A percentile compares a stretch with the other conserved stretches of the same genome.
phyloP scores from a whole-genome alignment of 2,113 vertebrate genomes.

The cattle (Bos taurus) region DNA sequence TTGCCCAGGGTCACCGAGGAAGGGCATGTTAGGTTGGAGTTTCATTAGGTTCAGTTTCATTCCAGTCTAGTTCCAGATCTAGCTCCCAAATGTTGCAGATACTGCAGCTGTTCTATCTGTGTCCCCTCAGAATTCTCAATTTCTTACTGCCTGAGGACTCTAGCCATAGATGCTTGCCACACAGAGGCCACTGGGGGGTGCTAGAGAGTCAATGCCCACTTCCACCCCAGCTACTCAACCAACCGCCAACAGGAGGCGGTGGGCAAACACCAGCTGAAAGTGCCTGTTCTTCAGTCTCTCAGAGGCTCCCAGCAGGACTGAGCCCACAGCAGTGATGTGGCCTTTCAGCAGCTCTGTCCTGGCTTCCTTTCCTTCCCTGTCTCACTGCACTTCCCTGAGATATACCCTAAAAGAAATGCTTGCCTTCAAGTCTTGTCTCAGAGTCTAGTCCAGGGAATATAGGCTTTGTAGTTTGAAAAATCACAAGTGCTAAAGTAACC shows the following conservation, averaged over 20 bases:
- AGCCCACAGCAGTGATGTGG: neutral
- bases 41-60: neutral
- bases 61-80: neutral
- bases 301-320: neutral
- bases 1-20: neutral
- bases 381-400: neutral
- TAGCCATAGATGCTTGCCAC: neutral
- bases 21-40: neutral
- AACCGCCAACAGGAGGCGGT: neutral
- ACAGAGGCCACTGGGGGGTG: neutral
- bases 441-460: neutral
- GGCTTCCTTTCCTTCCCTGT: neutral
- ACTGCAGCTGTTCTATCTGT: neutral
- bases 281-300: neutral
- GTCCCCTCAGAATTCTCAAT: neutral
- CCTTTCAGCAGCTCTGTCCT: neutral
- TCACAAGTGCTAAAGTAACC: neutral
- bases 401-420: neutral
- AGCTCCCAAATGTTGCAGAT: neutral
- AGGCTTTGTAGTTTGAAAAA: neutral
- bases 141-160: neutral
- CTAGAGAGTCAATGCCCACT: neutral
- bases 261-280: neutral
- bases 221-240: fast-evolving
- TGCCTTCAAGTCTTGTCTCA: neutral